Conservation (phyloP, 2,888 invertebrate genomes). For the Caenorhabditis sulstoni region DNA sequence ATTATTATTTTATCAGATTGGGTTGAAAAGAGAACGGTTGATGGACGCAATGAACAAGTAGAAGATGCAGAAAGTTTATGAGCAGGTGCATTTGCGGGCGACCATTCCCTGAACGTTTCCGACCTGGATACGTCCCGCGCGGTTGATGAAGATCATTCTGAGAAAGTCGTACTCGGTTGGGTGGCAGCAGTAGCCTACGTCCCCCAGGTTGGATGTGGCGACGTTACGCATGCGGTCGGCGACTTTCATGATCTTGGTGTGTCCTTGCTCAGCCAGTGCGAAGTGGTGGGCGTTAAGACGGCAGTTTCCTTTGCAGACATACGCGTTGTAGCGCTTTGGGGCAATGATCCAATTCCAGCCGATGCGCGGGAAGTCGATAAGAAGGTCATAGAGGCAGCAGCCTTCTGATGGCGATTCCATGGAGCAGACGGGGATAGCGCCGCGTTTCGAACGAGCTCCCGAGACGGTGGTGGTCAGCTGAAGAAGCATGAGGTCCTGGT, state of each 20-base stretch:
- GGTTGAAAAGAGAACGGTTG: no score
- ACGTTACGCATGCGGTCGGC: not conserved
- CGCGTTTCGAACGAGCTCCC: not conserved
- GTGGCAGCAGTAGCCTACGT: conserved; percentile 92
- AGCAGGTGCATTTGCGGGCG: conserved; percentile 89
- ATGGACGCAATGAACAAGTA: no score
- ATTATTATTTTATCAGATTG: no score
- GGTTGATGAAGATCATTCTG: conserved; percentile 86
- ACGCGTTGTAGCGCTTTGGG: conserved; percentile 94
- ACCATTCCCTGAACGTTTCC: conserved; percentile 92
- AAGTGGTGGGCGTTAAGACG: conserved; percentile 90
- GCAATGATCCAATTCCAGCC: conserved; percentile 99
- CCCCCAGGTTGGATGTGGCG: conserved; percentile 82
- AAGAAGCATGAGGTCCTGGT: conserved; percentile 70
- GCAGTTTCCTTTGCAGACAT: conserved; percentile 96
- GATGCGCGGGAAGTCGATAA: conserved; percentile 93
- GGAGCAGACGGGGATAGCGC: conserved; percentile 62
- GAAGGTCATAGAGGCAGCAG: conserved; percentile 91
- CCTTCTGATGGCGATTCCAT: conserved; percentile 59
- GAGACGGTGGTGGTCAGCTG: conserved; percentile 61
- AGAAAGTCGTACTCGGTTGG: conserved; percentile 88
- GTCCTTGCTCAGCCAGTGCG: conserved; percentile 22
- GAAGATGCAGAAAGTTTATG: no score
- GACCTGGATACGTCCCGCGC: conserved; percentile 67
- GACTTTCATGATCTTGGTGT: conserved; percentile 39